Evolutionary conservation across 2,888 invertebrate genomes (phyloP).

Genomic region (Aleiodes testaceus): DNA sequence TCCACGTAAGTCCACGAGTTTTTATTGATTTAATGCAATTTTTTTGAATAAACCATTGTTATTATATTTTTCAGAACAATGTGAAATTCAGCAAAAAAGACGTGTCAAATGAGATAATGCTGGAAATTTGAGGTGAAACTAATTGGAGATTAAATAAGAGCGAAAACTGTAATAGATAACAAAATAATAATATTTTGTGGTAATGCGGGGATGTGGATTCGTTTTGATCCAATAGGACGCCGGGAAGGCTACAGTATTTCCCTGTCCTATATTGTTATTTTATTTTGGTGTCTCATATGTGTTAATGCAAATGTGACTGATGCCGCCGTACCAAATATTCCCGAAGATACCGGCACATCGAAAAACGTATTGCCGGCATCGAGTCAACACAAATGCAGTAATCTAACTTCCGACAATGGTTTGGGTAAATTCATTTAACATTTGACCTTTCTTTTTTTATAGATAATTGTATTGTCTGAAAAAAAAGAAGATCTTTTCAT

Average conservation of each 20-base stretch:
- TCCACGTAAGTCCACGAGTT: no score
- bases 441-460: neutral
- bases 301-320: constrained; percentile 67
- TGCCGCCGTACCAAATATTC: constrained; percentile 71
- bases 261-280: constrained; percentile 62
- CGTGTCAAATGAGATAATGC: no score
- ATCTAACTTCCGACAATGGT: constrained; percentile 65
- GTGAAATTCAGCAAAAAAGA: no score
- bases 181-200: constrained; percentile 50
- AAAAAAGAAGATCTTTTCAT: neutral
- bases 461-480: no score
- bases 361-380: constrained; percentile 68
- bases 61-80: no score
- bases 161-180: neutral
- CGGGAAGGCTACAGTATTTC: constrained; percentile 67
- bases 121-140: no score
- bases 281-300: constrained; percentile 61
- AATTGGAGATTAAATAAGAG: no score
- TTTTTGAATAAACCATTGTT: no score
- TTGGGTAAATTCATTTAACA: constrained; percentile 54
- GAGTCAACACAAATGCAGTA: constrained; percentile 64
- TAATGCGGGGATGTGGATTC: constrained; percentile 73
- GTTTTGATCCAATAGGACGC: constrained; percentile 67
- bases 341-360: constrained; percentile 62
- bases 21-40: no score